A percentile compares a stretch with the other conserved stretches of the same genome.
These are phyloP conservation scores for Dicrostonyx torquatus DNA, from an alignment of 2,797 vertebrate species.

Conservation along the genomic window DNA sequence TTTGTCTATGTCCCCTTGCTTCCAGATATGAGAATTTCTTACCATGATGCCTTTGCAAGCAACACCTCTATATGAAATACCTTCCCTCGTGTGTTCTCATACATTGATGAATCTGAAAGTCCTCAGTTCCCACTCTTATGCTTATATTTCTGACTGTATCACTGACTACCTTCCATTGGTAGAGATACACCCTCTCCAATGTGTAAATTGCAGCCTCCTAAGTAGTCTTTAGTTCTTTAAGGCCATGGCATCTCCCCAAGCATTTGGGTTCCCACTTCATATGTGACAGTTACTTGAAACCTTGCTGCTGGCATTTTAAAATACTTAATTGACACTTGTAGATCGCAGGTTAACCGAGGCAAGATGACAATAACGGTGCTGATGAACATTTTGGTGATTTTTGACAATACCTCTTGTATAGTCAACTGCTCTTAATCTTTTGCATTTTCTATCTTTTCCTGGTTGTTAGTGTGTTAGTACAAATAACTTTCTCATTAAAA, in stretches of 20 bases:
- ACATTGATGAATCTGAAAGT: not conserved
- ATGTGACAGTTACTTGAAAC: slow-evolving; percentile 22
- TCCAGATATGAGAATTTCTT: not conserved
- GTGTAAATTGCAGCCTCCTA: not conserved
- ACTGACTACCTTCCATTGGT: not conserved
- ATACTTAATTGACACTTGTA: not conserved
- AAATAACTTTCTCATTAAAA: not conserved
- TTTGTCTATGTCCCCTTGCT: slow-evolving; percentile 15
- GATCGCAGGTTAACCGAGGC: not conserved
- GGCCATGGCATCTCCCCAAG: not conserved
- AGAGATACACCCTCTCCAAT: not conserved
- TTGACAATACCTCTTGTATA: slow-evolving; percentile 14
- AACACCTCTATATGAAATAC: not conserved
- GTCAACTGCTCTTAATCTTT: slow-evolving; percentile 41
- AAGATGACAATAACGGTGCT: not conserved
- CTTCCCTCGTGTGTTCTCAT: not conserved
- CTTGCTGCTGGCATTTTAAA: slow-evolving; percentile 4
- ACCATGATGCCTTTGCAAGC: not conserved
- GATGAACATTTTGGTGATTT: not conserved
- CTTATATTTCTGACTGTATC: not conserved
- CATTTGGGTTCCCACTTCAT: not conserved
- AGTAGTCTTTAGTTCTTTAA: not conserved
- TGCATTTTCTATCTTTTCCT: slow-evolving; percentile 5
- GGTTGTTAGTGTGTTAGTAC: not conserved
- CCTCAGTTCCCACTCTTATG: not conserved